phyloP scores from a whole-genome alignment of 2,888 invertebrate species.

The Portevinia maculata region DNA sequence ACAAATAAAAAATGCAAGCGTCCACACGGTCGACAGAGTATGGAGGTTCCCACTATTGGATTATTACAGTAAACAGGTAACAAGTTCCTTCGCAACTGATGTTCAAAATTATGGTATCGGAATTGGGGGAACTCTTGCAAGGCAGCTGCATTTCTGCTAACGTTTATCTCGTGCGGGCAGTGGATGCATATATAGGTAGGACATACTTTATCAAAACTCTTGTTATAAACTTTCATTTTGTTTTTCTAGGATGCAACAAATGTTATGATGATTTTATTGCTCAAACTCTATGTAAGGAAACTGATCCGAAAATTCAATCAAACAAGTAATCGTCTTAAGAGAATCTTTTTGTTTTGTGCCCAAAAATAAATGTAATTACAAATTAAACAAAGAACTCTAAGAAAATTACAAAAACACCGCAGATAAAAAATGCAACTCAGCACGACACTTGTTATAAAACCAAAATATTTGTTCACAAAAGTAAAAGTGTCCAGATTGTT shows the following conservation, averaged over 20 bases:
- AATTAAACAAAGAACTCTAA: no score
- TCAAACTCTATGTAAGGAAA: constrained; percentile 83
- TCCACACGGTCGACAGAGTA: constrained; percentile 90
- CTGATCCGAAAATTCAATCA: constrained; percentile 77
- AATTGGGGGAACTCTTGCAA: constrained; percentile 85
- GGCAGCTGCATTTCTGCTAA: constrained; percentile 89
- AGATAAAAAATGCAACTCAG: no score
- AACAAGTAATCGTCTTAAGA: no score
- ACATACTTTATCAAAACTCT: not conserved
- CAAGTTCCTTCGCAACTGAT: constrained; percentile 25
- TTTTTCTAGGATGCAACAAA: constrained; percentile 86
- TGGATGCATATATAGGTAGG: constrained; percentile 89
- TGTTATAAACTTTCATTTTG: constrained; percentile 3
- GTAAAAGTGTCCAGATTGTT: no score
- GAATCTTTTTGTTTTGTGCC: no score
- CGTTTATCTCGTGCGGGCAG: constrained; percentile 86
- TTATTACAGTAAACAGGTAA: constrained; percentile 83
- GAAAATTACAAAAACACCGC: no score
- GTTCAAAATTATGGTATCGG: constrained; percentile 82
- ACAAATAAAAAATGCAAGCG: constrained; percentile 86
- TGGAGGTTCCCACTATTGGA: constrained; percentile 93
- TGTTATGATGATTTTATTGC: constrained; percentile 89
- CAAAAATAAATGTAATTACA: no score
- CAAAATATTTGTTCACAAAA: no score
- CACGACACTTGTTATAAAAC: no score